Percentiles rank a stretch among this genome's conserved stretches.
Evolutionary conservation across 30 jellyfish, hydroid and myxozoan species (phyloP).

Genomic region (Haliclystus octoradiatus): DNA sequence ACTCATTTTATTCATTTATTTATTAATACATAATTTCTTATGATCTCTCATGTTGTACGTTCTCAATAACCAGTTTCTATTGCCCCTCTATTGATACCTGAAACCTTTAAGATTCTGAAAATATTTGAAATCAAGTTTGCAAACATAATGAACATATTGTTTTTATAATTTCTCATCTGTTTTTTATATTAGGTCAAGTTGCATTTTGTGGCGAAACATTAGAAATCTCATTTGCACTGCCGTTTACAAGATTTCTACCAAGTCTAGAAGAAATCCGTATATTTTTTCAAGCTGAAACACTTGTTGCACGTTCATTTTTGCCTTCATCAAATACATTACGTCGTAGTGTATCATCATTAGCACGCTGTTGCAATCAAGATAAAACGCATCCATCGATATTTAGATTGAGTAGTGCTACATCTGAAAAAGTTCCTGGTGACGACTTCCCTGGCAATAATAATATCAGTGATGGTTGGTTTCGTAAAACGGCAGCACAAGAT

Average conservation of each 20-base stretch:
- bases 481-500: slow-evolving; percentile 38
- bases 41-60: too few species aligned
- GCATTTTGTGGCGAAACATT: slow-evolving; percentile 96
- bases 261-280: slow-evolving; percentile 43
- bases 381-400: slow-evolving; percentile 18
- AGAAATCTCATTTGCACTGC: slow-evolving; percentile 63
- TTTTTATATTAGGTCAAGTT: slow-evolving; percentile 46
- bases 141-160: too few species aligned
- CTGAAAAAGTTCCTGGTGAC: slow-evolving; percentile 36
- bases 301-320: slow-evolving; percentile 52
- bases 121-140: too few species aligned
- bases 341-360: slow-evolving; percentile 67
- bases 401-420: slow-evolving; percentile 36
- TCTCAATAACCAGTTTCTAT: too few species aligned
- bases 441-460: slow-evolving; percentile 18
- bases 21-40: too few species aligned
- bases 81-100: too few species aligned
- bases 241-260: slow-evolving; percentile 72
- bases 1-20: too few species aligned
- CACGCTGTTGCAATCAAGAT: slow-evolving; percentile 38
- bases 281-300: slow-evolving; percentile 76
- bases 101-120: too few species aligned
- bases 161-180: too few species aligned
- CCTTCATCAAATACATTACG: slow-evolving; percentile 91
- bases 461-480: slow-evolving; percentile 77